A percentile compares a stretch with the other conserved stretches of the same genome.
Evolutionary conservation across 2,888 invertebrate species (phyloP).

Genomic region (Aricia artaxerxes): DNA sequence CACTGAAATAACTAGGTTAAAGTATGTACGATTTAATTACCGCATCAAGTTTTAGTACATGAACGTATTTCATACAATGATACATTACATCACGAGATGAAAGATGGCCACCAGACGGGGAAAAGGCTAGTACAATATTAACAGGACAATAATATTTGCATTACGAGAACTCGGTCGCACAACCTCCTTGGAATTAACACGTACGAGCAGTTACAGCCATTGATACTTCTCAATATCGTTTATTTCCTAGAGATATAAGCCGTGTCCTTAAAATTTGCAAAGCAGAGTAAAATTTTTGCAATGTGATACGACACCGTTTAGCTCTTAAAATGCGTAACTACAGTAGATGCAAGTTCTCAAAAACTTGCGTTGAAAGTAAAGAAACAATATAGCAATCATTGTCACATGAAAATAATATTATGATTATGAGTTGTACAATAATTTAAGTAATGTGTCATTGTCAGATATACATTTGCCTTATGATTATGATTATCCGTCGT

Average conservation of each 20-base stretch:
- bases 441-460: not conserved
- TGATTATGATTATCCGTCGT: conserved; percentile 16
- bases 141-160: conserved; percentile 32
- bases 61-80: conserved; percentile 48
- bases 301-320: too few species aligned
- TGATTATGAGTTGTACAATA: not conserved
- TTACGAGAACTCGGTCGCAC: conserved; percentile 1
- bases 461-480: not conserved
- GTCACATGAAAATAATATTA: not conserved
- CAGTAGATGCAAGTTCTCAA: too few species aligned
- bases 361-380: too few species aligned
- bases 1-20: not conserved
- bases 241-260: too few species aligned
- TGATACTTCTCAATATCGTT: too few species aligned
- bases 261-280: too few species aligned
- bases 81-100: conserved; percentile 59
- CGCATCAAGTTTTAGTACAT: conserved; percentile 47
- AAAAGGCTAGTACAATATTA: conserved; percentile 33
- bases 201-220: not conserved
- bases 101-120: conserved; percentile 54
- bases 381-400: not conserved
- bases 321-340: too few species aligned
- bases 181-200: conserved; percentile 13
- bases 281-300: too few species aligned
- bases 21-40: conserved; percentile 39